Base-by-base conservation (phyloP, 2,797 vertebrate genomes). In the Ceryle rudis region DNA sequence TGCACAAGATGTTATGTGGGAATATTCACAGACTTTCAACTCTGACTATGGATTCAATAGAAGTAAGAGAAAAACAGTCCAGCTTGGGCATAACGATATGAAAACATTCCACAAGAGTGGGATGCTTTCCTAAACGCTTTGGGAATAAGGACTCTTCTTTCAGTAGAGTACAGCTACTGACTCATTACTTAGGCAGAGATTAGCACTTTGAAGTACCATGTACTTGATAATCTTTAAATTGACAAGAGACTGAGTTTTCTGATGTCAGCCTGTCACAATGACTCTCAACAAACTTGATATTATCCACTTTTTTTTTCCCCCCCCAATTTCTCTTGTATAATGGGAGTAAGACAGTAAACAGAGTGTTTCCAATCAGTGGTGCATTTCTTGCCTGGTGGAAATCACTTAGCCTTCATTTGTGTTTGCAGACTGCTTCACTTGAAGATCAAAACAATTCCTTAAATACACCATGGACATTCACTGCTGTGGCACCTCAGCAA, bases 21-120 rank as follows among this genome's bases (percentile, higher is more conserved):
- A 93, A 80, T 90, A 85, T 22, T 17, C 31, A 31, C 74, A 93
- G 71, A 72, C 57, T 91, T 95, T 94, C 84, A 87, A 42, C 44
- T 89, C 96, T 92, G 74, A 52, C 65, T 94, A 47, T 61, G 13
- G 33, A 54, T 83, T 69, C 79, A 86, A 19, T 22, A 47, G 42
- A 75, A 94, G 31, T 46, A 92, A 62, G 39, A 69, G 42, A 77
- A 88, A 96, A 97, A 58, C 4, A 44, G 75, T 41, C 26, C n/a
- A 81, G 35, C 29, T 73, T 72, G 75, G 92, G 75, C 39, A 52
- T 29, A 71, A 71, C 35, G 61, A n/a, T 52, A 82, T 85, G 85
- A 81, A 96, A 93, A 89, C 12, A 87, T 81, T 90, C 81, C 80
- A 94, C 64, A 55, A 1, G 0, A 78, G 17, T 74, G 47, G 22